Conservation (phyloP, 2,888 invertebrate genomes). For the Hypena proboscidalis region DNA sequence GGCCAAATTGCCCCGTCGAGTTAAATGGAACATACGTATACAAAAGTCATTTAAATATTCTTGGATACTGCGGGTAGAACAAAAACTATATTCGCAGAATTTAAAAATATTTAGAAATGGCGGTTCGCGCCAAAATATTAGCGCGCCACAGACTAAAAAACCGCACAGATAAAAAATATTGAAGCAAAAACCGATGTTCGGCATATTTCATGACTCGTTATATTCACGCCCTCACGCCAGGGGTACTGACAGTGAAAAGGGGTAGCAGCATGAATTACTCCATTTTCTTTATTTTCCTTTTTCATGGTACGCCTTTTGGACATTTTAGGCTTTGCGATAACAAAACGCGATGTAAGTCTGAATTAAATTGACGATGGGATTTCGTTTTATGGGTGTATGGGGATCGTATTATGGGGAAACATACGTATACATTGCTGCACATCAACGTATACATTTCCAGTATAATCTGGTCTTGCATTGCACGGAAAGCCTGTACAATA, state of each 20-base stretch:
- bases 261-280: constrained; percentile 43
- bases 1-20: no score
- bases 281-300: constrained; percentile 35
- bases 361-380: constrained; percentile 6
- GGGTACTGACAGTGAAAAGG: constrained; percentile 51
- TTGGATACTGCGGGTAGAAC: no score
- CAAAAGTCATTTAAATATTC: no score
- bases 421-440: no score
- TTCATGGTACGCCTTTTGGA: constrained; percentile 24
- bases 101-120: no score
- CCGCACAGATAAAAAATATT: constrained; percentile 28
- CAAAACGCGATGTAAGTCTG: constrained; percentile 7
- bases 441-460: no score
- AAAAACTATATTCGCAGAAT: no score
- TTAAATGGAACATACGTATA: no score
- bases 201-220: constrained; percentile 34
- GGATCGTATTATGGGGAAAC: no score
- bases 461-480: no score
- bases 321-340: constrained; percentile 17
- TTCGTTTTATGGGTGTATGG: no score
- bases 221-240: constrained; percentile 40
- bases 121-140: constrained; percentile 12
- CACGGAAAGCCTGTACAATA: no score
- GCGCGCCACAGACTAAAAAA: constrained; percentile 23
- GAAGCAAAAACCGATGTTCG: constrained; percentile 25